Evolutionary conservation across 2,113 vertebrate species (phyloP), one percentile per base, ranked within the genome.

Genomic region (Tragelaphus buxtoni): DNA sequence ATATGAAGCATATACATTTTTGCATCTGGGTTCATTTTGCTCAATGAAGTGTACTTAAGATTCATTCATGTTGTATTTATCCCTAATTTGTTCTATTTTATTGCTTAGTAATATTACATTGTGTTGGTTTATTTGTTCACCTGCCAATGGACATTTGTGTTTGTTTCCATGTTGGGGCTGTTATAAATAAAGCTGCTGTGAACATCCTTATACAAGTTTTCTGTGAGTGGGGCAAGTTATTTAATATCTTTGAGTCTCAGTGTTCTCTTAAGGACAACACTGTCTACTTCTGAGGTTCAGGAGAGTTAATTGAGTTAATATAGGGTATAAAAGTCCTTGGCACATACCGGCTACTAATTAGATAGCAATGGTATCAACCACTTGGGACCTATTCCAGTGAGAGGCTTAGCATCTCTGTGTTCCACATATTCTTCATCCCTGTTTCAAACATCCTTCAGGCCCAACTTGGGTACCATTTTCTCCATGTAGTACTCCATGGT

Each of bases 401-500:
- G 80, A 92, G 30, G n/a, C 26, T 92, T 60, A 69, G 61, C 80
- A 56, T 90, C 84, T 95, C 74, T 97, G 24, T 72, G 53, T 92
- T 94, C 65, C 42, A 49, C 69, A 85, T 60, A 88, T 84, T 91
- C 61, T 93, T 91, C 83, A 91, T 86, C 69, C 17, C 86, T 82
- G 82, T 28, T 53, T 8, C 58, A 85, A 58, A 77, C 22, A 45
- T 69, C 79, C 42, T 39, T 65, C 39, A 85, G 49, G 69, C 22
- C 85, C 88, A 81, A 13, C 32, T 35, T 69, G 88, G 45, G 74
- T 47, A 26, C 26, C 58, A 61, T 35, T 49, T 90, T 95, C 45
- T 35, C 58, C 26, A 12, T 26, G 20, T 9, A 55, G 55, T 32
- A 51, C 28, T 91, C 47, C 55, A 28, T 79, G 74, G 39, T 80